A percentile compares a stretch with the other conserved stretches of the same genome.
Conservation (phyloP, 1,140 invertebrate species). For the Macrocentrus cingulum region DNA sequence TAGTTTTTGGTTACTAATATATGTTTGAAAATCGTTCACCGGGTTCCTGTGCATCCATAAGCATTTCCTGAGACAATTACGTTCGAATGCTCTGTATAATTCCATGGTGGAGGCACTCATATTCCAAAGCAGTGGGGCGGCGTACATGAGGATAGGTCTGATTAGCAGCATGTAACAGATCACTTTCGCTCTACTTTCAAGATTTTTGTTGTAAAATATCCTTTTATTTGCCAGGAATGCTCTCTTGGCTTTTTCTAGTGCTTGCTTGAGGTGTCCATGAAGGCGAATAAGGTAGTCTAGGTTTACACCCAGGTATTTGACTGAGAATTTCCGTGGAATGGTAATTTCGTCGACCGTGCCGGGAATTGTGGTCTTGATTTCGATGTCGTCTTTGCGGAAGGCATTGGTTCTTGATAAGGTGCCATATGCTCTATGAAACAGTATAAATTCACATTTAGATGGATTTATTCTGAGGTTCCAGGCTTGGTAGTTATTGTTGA, state of each 20-base stretch:
- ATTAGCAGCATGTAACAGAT: conserved; percentile 24
- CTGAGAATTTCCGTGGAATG: neutral
- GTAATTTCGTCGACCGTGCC: too few species aligned
- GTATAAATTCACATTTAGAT: too few species aligned
- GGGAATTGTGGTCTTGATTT: neutral
- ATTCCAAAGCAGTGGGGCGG: conserved; percentile 19
- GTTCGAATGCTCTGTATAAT: conserved; percentile 2
- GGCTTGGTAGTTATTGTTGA: neutral
- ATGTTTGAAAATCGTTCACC: neutral
- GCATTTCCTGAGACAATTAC: neutral
- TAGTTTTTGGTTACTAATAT: neutral
- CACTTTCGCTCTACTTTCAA: neutral
- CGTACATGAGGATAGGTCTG: conserved; percentile 23
- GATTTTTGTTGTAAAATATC: conserved; percentile 6
- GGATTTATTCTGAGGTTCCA: too few species aligned
- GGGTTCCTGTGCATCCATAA: neutral
- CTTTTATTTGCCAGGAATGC: neutral
- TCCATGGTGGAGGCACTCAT: neutral
- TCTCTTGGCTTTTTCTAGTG: conserved; percentile 1
- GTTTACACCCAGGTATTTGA: conserved; percentile 14
- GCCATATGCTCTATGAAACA: too few species aligned
- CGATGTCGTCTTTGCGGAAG: neutral
- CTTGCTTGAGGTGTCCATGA: neutral
- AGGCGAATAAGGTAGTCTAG: conserved; percentile 4
- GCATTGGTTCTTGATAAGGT: neutral